Conservation (phyloP, 2,113 vertebrate genomes). For the Papio anubis region DNA sequence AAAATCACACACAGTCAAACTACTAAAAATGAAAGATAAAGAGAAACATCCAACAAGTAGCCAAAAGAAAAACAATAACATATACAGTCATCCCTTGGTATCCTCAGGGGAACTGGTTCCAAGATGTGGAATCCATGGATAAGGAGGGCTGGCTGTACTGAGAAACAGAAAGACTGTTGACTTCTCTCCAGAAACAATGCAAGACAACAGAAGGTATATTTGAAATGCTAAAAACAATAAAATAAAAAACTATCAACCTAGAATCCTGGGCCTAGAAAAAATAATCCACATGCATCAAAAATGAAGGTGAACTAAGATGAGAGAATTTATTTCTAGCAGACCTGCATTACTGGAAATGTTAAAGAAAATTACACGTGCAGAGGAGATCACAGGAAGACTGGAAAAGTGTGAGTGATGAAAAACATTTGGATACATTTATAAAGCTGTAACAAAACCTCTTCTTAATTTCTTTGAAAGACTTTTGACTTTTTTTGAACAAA, state of each 20-base stretch:
- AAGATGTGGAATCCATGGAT: no score
- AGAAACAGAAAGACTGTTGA: not conserved
- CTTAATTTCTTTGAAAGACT: not conserved
- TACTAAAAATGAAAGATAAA: not conserved
- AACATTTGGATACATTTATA: not conserved
- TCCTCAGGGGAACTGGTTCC: no score
- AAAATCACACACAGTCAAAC: not conserved
- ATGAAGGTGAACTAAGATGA: not conserved
- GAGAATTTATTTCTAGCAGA: not conserved
- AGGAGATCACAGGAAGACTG: not conserved
- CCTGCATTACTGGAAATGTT: not conserved
- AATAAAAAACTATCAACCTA: not conserved
- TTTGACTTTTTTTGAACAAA: not conserved
- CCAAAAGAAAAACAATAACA: not conserved
- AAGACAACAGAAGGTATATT: not conserved
- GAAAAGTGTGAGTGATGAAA: not conserved
- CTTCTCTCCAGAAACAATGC: not conserved
- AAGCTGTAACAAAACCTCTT: not conserved
- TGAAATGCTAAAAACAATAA: not conserved
- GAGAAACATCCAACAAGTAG: not conserved
- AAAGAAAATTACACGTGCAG: not conserved
- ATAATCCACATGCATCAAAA: not conserved
- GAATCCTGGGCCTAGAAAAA: not conserved
- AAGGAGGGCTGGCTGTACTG: not conserved
- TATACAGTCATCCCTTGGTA: no score